Evolutionary conservation across 2,797 vertebrate species (phyloP), one percentile per base, ranked within the genome.

Genomic region (Halcyon chelicuti): DNA sequence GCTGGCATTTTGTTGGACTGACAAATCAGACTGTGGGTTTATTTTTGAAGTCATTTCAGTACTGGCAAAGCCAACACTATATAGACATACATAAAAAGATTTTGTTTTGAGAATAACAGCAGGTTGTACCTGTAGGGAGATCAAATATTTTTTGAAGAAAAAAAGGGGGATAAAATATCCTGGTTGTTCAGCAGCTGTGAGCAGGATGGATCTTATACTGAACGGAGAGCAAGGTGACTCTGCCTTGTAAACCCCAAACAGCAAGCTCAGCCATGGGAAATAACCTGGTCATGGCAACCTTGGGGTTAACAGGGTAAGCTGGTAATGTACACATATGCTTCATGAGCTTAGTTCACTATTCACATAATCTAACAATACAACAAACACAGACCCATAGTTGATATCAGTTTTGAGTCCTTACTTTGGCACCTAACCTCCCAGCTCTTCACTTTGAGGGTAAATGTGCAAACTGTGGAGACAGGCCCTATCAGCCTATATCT

Each of bases 1-100:
- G 83, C 90, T 93, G 63, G 83, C 1, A 0, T 86, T 95, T 76
- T 71, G 72, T 84, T 84, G 67, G 92, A 62, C 58, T 78, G 76
- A 74, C 49, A 75, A 81, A 90, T 78, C 46, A 55, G 29, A 28
- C 58, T 68, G 37, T 0, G 6, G 28, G 22, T 62, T 94, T 85
- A 86, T 74, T 93, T 35, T 84, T 92, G 57, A 94, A 96, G 72
- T 57, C 26, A 28, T 80, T 91, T 93, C 79, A 92, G 10, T 62
- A 61, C 13, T 12, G 21, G 55, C 70, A 93, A 84, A 94, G 39
- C 17, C 79, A 94, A 54, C 5, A 55, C 37, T 71, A 31, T 58
- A 62, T 73, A 82, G 83, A 47, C 21, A 40, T 28, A 84, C 40
- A 7, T 46, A 72, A 86, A 51, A 77, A 54, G 22, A 61, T 37